These are phyloP conservation scores for Schizotus pectinicornis DNA, from an alignment of 2,888 invertebrate species.

Conservation along the genomic window DNA sequence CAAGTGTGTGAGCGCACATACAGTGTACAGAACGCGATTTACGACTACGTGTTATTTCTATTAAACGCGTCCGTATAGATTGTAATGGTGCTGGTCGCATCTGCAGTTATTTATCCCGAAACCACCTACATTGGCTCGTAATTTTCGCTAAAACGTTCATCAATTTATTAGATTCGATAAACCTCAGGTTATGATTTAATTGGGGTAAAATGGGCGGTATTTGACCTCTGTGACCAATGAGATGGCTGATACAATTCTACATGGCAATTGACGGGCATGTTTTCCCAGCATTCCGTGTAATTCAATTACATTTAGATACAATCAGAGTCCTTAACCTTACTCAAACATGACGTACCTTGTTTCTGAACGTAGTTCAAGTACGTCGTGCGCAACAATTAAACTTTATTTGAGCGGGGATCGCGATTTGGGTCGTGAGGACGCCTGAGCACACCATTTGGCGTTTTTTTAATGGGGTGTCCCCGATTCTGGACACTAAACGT, in stretches of 20 bases:
- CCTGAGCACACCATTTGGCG: neutral
- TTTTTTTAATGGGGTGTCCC: too few relatives aligned
- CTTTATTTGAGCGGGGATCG: constrained; percentile 23
- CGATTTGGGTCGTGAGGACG: neutral
- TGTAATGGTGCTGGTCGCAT: constrained; percentile 4
- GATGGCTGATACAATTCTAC: constrained; percentile 43
- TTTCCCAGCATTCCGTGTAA: constrained; percentile 44
- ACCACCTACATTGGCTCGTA: neutral
- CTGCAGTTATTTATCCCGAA: too few relatives aligned
- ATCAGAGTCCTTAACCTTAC: constrained; percentile 26
- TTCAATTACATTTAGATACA: constrained; percentile 43
- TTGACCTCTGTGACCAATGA: constrained; percentile 37
- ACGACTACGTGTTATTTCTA: constrained; percentile 18
- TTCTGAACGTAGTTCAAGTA: constrained; percentile 8
- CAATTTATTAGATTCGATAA: constrained; percentile 23
- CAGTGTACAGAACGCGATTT: constrained; percentile 10
- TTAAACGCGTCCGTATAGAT: constrained; percentile 16
- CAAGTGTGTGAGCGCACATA: constrained; percentile 2
- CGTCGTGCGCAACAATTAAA: constrained; percentile 26
- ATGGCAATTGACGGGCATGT: constrained; percentile 43
- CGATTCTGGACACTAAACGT: too few relatives aligned
- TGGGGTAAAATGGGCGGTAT: constrained; percentile 30
- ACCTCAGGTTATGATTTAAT: constrained; percentile 39
- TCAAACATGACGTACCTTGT: constrained; percentile 26
- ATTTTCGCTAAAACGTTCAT: neutral